Evolutionary conservation across 2,888 invertebrate species (phyloP).

Genomic region (Amorpha juglandis): DNA sequence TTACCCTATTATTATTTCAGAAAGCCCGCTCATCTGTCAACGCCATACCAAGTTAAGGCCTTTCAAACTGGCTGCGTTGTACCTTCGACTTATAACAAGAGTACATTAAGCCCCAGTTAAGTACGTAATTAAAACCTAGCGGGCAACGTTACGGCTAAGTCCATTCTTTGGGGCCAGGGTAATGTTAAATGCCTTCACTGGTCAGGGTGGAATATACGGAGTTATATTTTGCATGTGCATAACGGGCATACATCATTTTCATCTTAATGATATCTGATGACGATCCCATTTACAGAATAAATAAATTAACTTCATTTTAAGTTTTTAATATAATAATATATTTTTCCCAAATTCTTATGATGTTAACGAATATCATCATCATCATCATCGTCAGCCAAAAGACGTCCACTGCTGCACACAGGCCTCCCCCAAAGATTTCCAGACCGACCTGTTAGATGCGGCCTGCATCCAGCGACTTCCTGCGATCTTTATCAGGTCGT

Average conservation of each 20-base stretch:
- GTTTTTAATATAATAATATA: no score
- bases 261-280: no score
- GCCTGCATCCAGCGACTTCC: no score
- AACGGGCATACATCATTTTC: background rate
- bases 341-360: no score
- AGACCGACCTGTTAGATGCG: no score
- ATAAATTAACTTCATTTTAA: no score
- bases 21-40: constrained; percentile 28
- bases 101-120: constrained; percentile 55
- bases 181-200: constrained; percentile 33
- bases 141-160: constrained; percentile 51
- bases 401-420: no score
- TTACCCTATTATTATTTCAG: background rate
- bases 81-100: constrained; percentile 48
- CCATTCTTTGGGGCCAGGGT: constrained; percentile 46
- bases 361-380: no score
- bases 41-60: constrained; percentile 36
- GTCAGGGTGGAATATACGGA: constrained; percentile 12
- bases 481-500: no score
- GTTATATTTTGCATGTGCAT: background rate
- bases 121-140: constrained; percentile 62
- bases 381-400: no score
- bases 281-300: no score
- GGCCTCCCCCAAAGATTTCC: no score
- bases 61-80: constrained; percentile 32